Conservation (phyloP, 1,140 invertebrate genomes). For the Drosophila pallidifrons region DNA sequence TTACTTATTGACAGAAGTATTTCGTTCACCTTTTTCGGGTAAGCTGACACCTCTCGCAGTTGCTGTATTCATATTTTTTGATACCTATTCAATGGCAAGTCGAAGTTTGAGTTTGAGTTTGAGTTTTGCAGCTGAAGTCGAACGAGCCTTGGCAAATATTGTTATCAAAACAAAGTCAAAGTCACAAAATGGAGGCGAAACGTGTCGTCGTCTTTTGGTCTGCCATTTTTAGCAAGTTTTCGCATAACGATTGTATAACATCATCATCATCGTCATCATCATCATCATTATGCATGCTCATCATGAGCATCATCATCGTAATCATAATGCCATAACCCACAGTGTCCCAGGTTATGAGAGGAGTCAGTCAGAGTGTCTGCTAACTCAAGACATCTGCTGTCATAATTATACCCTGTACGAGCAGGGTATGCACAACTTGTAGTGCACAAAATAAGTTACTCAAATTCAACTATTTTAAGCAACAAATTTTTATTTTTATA, state of each 20-base stretch:
- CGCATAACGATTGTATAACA: slow-evolving; percentile 1
- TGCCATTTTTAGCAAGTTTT: slow-evolving; percentile 20
- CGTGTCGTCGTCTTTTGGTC: slow-evolving; percentile 15
- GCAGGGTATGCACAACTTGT: neutral
- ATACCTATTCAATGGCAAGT: no score
- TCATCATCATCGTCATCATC: slow-evolving; percentile 21
- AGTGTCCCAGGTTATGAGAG: slow-evolving; percentile 17
- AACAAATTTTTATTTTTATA: no score
- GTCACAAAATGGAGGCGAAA: slow-evolving; percentile 11
- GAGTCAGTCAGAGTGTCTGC: neutral
- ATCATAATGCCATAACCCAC: slow-evolving; percentile 26
- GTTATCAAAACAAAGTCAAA: slow-evolving; percentile 45
- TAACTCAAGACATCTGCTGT: neutral
- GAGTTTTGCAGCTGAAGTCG: slow-evolving; percentile 23
- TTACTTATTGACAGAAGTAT: slow-evolving; percentile 39
- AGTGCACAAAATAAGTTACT: no score
- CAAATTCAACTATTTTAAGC: no score
- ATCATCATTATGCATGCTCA: neutral
- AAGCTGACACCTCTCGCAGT: neutral
- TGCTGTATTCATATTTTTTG: neutral
- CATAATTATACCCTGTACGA: slow-evolving; percentile 8
- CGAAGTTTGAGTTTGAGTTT: slow-evolving; percentile 14
- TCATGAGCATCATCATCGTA: slow-evolving; percentile 12
- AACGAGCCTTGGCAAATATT: slow-evolving; percentile 43
- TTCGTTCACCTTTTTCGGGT: no score